Conservation (phyloP, 2,888 invertebrate species). For the Drepana falcataria region DNA sequence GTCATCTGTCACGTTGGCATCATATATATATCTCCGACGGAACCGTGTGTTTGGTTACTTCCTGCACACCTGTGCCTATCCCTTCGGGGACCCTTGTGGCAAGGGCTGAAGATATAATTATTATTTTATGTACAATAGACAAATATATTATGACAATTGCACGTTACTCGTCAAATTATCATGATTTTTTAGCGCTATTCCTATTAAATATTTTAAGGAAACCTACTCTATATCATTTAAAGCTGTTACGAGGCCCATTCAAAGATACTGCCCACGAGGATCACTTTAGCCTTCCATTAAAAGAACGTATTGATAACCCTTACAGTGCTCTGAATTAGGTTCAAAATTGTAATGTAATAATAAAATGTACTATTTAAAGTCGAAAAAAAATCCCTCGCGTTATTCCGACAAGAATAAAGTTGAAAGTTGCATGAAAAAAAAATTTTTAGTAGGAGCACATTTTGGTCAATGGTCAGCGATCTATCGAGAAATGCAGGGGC, state of each 20-base stretch:
- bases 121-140: too few species aligned
- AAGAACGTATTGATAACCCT: neutral
- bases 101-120: too few species aligned
- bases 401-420: neutral
- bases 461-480: slow-evolving; percentile 69
- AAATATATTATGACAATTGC: too few species aligned
- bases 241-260: neutral
- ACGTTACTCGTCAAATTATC: too few species aligned
- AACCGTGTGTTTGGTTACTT: too few species aligned
- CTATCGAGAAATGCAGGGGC: slow-evolving; percentile 28
- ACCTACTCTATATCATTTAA: neutral
- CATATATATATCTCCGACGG: too few species aligned
- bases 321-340: slow-evolving; percentile 1
- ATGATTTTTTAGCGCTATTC: too few species aligned
- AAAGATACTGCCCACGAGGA: neutral
- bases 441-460: slow-evolving; percentile 45
- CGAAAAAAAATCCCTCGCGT: too few species aligned
- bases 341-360: neutral
- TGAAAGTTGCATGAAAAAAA: neutral
- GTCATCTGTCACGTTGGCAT: too few species aligned
- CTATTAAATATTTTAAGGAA: neutral
- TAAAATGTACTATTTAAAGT: too few species aligned
- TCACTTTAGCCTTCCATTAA: neutral
- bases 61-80: too few species aligned
- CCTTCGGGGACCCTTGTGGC: too few species aligned